These are phyloP conservation scores for Ashinkailepas kermadecensis DNA, from an alignment of 2,888 invertebrate species.

Conservation along the genomic window DNA sequence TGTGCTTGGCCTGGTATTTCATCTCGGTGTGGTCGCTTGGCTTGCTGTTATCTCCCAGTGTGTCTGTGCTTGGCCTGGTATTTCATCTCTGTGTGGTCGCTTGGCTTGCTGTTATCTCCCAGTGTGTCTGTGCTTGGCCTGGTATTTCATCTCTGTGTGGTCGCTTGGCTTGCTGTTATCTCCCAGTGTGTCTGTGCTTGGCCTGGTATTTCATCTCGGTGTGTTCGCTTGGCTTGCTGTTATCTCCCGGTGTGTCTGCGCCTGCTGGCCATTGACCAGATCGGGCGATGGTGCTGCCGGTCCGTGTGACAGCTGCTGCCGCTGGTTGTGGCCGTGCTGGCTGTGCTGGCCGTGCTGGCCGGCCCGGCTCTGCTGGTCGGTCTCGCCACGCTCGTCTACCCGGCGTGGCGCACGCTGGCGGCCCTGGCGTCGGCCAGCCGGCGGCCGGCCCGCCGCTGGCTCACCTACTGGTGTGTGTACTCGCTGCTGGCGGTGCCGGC, in stretches of 20 bases:
- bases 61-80: no score
- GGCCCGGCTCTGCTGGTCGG: background rate
- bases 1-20: no score
- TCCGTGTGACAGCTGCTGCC: background rate
- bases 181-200: background rate
- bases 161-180: background rate
- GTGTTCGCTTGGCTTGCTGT: background rate
- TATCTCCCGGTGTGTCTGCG: background rate
- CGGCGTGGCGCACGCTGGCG: background rate
- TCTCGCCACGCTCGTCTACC: background rate
- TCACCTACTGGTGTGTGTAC: conserved; percentile 14
- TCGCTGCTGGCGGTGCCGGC: conserved; percentile 10
- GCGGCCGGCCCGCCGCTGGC: conserved; percentile 14
- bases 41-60: no score
- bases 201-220: background rate
- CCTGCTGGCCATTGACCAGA: background rate
- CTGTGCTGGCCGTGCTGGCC: no score
- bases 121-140: no score
- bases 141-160: background rate
- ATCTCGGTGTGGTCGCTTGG: no score
- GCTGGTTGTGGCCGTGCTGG: background rate
- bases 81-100: background rate
- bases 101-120: background rate
- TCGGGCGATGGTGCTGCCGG: background rate
- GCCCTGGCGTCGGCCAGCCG: background rate